phyloP scores from a whole-genome alignment of 2,888 invertebrate species.

The Agelastica alni region DNA sequence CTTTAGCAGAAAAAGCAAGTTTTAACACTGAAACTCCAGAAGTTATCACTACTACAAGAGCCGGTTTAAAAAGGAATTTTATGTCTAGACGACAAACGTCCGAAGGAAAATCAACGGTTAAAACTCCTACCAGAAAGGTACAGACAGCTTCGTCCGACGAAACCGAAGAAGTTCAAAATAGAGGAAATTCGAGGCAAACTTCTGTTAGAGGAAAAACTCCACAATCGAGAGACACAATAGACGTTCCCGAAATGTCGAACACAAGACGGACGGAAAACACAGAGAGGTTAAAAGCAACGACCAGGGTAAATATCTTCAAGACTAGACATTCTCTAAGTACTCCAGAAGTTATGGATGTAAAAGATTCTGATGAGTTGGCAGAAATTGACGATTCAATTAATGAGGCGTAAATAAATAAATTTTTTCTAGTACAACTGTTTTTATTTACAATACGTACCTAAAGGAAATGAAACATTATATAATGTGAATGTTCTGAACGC shows the following conservation, averaged over 20 bases:
- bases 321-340: slow-evolving; percentile 18
- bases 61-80: slow-evolving; percentile 78
- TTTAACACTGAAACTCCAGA: neutral
- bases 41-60: slow-evolving; percentile 60
- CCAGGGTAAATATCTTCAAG: slow-evolving; percentile 10
- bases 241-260: slow-evolving; percentile 1
- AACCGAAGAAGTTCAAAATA: slow-evolving; percentile 23
- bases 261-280: slow-evolving; percentile 2
- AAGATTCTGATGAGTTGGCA: slow-evolving; percentile 12
- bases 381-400: slow-evolving; percentile 28
- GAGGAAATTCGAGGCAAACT: slow-evolving; percentile 20
- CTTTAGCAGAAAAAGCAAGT: neutral
- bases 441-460: too few relatives aligned
- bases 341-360: slow-evolving; percentile 5
- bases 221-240: slow-evolving; percentile 9
- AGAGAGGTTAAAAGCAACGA: neutral
- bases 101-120: slow-evolving; percentile 56
- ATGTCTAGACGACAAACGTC: slow-evolving; percentile 81
- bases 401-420: slow-evolving; percentile 24
- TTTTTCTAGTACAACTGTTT: too few relatives aligned
- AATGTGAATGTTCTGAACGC: too few relatives aligned
- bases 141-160: slow-evolving; percentile 6
- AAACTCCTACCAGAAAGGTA: slow-evolving; percentile 62
- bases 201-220: slow-evolving; percentile 22
- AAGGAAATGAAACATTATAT: too few relatives aligned